Evolutionary conservation across 1,140 invertebrate genomes (phyloP).

Genomic region (Hesperophylax magnus): DNA sequence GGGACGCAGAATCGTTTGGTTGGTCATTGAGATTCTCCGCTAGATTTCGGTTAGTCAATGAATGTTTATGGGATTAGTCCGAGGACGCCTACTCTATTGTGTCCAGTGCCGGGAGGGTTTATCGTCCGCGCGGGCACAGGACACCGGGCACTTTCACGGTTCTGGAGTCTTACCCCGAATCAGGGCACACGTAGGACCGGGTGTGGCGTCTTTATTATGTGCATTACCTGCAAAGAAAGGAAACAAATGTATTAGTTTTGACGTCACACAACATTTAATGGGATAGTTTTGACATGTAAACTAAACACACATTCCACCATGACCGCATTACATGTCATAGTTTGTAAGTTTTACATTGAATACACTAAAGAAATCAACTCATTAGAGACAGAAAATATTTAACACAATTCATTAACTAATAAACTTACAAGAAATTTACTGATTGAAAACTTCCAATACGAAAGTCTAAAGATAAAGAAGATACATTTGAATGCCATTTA

Average conservation of each 20-base stretch:
- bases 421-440: too few relatives aligned
- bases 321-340: too few relatives aligned
- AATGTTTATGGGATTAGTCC: slow-evolving; percentile 21
- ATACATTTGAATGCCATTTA: too few relatives aligned
- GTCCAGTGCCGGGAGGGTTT: neutral
- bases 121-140: neutral
- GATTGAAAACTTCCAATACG: too few relatives aligned
- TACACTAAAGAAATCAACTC: too few relatives aligned
- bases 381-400: too few relatives aligned
- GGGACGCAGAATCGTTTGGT: neutral
- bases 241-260: neutral
- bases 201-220: neutral
- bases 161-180: too few relatives aligned
- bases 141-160: neutral
- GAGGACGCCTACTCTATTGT: slow-evolving; percentile 15
- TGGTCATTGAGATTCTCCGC: slow-evolving; percentile 18
- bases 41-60: slow-evolving; percentile 13
- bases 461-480: too few relatives aligned
- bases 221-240: slow-evolving; percentile 16
- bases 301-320: neutral
- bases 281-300: neutral
- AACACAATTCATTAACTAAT: too few relatives aligned
- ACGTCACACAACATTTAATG: slow-evolving; percentile 2
- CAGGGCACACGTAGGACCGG: neutral
- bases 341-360: too few relatives aligned